These are phyloP conservation scores for Tenthredo scrophulariae DNA, from an alignment of 2,888 invertebrate species.

Conservation along the genomic window DNA sequence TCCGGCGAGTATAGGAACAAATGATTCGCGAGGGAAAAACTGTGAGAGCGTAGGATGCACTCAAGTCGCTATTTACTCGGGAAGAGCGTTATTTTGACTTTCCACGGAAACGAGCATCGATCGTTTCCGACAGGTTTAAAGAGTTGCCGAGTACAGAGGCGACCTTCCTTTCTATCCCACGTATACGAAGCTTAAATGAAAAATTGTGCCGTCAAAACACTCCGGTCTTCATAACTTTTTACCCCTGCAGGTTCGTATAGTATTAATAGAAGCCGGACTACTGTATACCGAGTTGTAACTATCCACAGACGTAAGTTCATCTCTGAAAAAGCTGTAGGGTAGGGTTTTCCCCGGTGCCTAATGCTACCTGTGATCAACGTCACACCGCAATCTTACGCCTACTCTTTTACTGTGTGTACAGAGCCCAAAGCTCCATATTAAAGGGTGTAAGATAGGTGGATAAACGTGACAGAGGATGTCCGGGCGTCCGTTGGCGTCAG, in stretches of 20 bases:
- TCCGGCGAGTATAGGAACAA: conserved; percentile 4
- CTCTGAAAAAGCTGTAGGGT: conserved; percentile 18
- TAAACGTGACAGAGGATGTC: not conserved
- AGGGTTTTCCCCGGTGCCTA: conserved; percentile 9
- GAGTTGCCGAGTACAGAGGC: not conserved
- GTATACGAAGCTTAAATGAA: conserved; percentile 16
- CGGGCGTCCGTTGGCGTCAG: not conserved
- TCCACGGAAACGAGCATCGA: conserved; percentile 48
- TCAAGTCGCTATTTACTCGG: conserved; percentile 36
- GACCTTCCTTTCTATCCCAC: not conserved
- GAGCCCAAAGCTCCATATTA: not conserved
- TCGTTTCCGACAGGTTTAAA: conserved; percentile 30
- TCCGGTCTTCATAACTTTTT: conserved; percentile 12
- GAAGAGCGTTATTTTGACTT: conserved; percentile 36
- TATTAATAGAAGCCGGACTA: conserved; percentile 5
- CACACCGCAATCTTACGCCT: conserved; percentile 16
- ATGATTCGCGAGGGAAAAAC: conserved; percentile 46
- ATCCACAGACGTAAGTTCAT: conserved; percentile 9
- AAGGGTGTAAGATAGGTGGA: conserved; percentile 19
- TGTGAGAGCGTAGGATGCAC: conserved; percentile 41
- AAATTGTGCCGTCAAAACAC: conserved; percentile 13
- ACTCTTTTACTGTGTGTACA: not conserved
- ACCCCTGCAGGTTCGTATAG: not conserved
- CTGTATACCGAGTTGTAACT: not conserved
- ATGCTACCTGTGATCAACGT: conserved; percentile 27